Evolutionary conservation across 2,113 vertebrate species (phyloP), one percentile per base, ranked within the genome.

Genomic region (Oreochromis tanganicae): DNA sequence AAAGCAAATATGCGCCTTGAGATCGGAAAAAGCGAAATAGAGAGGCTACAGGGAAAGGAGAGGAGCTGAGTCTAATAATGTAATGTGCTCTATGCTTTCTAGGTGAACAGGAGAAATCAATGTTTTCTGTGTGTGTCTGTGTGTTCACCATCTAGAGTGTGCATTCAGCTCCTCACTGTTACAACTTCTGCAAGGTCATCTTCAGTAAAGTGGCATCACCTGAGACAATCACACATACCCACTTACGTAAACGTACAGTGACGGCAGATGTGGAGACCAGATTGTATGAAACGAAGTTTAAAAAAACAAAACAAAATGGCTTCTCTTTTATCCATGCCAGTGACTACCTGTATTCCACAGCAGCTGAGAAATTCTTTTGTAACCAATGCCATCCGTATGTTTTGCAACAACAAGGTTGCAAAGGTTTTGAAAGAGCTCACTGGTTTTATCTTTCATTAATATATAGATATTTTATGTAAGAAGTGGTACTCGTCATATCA

Each of bases 141-240:
- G 50, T 83, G 88, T 87, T 80, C 68, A 79, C 89, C 88, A 88
- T 92, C 81, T 87, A 82, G 68, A 85, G 71, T 85, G 80, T 86
- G 50, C 81, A 86, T 86, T 82, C 81, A 87, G 54, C 54, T 92
- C 43, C 50, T 91, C 38, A 54, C 48, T 61, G 63, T 82, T 89
- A 61, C 16, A 73, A 61, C 82, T 11, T 27, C 87, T 89, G 85
- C 89, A 95, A 94, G 93, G 91, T 91, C 92, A 91, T 85, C 85
- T 66, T 80, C 59, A 91, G 79, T 56, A n/a, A 68, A 85, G 56
- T 41, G 5, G 5, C 85, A 93, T 92, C 87, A 86, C 81, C 90
- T 88, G 90, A 89, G 87, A 92, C 85, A 86, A 50, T 84, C 57
- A 48, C 73, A 75, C 56, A 27, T 43, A 84, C 43, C 59, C 38